Conservation (phyloP, 2,888 invertebrate genomes). For the Drosophila cracens region DNA sequence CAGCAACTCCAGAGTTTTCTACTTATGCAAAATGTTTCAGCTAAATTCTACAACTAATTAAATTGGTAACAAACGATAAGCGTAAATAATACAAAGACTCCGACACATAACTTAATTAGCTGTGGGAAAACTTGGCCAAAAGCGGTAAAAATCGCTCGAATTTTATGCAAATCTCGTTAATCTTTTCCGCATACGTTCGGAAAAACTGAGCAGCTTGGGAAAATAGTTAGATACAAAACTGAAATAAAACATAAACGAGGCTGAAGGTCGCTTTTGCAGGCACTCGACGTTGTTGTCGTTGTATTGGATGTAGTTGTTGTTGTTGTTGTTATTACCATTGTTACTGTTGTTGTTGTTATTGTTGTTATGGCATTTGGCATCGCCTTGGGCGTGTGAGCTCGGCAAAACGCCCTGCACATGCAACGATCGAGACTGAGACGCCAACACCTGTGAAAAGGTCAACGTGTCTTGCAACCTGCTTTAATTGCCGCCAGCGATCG, state of each 20-base stretch:
- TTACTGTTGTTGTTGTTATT: conserved; percentile 17
- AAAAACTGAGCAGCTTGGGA: conserved; percentile 67
- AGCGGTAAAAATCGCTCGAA: conserved; percentile 30
- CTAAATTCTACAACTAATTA: conserved; percentile 58
- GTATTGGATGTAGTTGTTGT: conserved; percentile 9
- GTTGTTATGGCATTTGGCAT: conserved; percentile 50
- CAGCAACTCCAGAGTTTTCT: conserved; percentile 30
- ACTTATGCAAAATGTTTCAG: conserved; percentile 10
- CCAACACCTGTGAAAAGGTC: conserved; percentile 62
- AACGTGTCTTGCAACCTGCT: conserved; percentile 41
- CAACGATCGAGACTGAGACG: conserved; percentile 14
- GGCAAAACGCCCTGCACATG: conserved; percentile 20
- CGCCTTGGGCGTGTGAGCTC: conserved; percentile 67
- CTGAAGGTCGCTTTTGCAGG: conserved; percentile 69
- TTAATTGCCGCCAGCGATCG: conserved; percentile 49
- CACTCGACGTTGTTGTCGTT: too few species aligned
- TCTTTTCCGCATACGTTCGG: conserved; percentile 74
- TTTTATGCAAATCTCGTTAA: conserved; percentile 72
- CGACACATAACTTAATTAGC: conserved; percentile 47
- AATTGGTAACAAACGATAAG: conserved; percentile 11
- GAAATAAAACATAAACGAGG: conserved; percentile 38
- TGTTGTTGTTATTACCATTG: conserved; percentile 19
- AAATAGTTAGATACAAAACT: conserved; percentile 22
- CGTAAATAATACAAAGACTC: conserved; percentile 18
- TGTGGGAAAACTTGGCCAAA: conserved; percentile 58